phyloP scores from a whole-genome alignment of 2,113 vertebrate genomes.

The Triplophysa siluroides region DNA sequence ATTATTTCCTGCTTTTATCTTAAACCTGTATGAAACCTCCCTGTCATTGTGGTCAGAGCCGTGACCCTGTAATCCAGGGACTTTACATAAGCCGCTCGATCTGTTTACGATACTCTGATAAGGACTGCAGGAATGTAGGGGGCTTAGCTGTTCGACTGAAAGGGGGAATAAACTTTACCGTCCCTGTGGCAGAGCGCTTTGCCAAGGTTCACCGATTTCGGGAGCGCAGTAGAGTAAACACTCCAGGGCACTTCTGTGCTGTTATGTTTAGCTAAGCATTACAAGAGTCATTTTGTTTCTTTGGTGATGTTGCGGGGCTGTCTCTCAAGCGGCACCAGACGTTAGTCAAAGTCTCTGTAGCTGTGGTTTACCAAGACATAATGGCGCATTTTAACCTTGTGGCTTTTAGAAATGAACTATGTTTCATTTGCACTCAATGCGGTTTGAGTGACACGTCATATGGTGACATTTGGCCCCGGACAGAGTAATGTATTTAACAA shows the following conservation, averaged over 20 bases:
- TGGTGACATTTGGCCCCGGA: no score
- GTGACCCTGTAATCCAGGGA: slow-evolving; percentile 53
- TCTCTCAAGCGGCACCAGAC: background rate
- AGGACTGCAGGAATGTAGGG: slow-evolving; percentile 66
- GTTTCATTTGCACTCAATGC: slow-evolving; percentile 40
- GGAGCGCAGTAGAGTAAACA: slow-evolving; percentile 48
- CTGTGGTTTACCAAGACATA: background rate
- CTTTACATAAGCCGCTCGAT: slow-evolving; percentile 25
- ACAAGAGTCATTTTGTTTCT: background rate
- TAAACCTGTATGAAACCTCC: slow-evolving; percentile 48
- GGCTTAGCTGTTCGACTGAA: slow-evolving; percentile 58
- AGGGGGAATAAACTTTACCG: slow-evolving; percentile 49
- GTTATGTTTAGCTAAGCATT: slow-evolving; percentile 21
- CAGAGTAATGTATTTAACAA: no score
- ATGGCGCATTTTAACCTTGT: background rate
- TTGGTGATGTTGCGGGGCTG: background rate
- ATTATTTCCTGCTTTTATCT: background rate
- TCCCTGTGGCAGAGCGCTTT: slow-evolving; percentile 3
- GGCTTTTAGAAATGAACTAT: slow-evolving; percentile 42
- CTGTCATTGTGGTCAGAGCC: slow-evolving; percentile 44
- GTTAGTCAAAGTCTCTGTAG: background rate
- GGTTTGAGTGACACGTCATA: background rate
- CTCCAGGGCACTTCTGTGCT: background rate
- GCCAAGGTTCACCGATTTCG: slow-evolving; percentile 16
- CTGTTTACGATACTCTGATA: slow-evolving; percentile 71